Evolutionary conservation across 2,113 vertebrate genomes (phyloP), one percentile per base, ranked within the genome.

Genomic region (Stegastes partitus): DNA sequence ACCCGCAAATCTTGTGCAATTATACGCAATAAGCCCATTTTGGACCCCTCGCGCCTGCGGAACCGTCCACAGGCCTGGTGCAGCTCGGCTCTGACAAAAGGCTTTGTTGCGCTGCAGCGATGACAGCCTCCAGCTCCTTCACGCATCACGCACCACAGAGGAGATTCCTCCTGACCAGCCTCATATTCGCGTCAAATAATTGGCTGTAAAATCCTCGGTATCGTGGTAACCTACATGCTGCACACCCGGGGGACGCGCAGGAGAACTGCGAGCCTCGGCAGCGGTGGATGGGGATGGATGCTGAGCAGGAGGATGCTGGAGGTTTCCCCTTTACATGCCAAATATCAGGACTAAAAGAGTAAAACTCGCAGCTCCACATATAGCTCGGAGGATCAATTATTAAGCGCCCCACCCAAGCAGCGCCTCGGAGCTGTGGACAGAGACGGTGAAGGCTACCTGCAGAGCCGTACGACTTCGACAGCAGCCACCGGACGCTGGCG

Each of bases 401-500:
- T 45, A 34, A 65, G 79, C 66, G 89, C 91, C 92, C 87, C 90
- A 87, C 92, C 92, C 90, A 89, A 62, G 53, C 62, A 16, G 68
- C 63, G 70, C 31, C 54, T 19, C 19, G 2, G 47, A 49, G 47
- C 16, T 2, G 58, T 0, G 57, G 5, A 1, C 5, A n/a, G 18
- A 45, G 2, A 12, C 59, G 1, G 53, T 14, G 51, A 37, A 14
- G 23, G 12, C 14, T 94, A 97, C 97, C 96, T 96, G 93, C 94
- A 87, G 93, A 91, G 71, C 95, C 96, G 90, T 94, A 96, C 25
- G 94, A 94, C 72, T 94, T 95, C 68, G 92, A 91, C 74, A 97
- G 91, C 82, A 97, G 93, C 97, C 97, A 98, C 64, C 95, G 94
- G 71, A 97, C 84, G 84, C 95, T 96, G 79, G 96, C 96, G 76